A percentile compares a stretch with the other conserved stretches of the same genome.
Evolutionary conservation across 2,113 vertebrate species (phyloP).

Genomic region (Chaetodon trifascialis): DNA sequence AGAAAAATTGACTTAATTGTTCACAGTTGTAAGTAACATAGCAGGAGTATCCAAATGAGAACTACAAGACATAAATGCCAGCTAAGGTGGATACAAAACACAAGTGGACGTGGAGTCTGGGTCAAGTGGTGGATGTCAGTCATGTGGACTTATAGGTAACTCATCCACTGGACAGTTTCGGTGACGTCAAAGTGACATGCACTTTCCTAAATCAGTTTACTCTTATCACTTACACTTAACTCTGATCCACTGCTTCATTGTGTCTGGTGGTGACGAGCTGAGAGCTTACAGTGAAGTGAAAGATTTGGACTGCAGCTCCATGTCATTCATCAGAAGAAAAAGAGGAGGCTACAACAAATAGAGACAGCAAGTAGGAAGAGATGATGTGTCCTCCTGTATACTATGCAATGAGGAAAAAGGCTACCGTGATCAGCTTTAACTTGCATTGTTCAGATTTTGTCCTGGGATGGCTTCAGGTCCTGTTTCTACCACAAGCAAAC

Average conservation of each 20-base stretch:
- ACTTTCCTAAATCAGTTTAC: conserved; percentile 1
- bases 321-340: not conserved
- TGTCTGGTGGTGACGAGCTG: not conserved
- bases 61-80: not conserved
- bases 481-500: no score
- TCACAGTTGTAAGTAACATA: not conserved
- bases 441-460: no score
- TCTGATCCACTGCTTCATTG: not conserved
- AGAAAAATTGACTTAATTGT: no score
- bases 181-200: not conserved
- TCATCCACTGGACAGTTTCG: not conserved
- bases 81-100: not conserved
- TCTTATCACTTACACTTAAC: not conserved
- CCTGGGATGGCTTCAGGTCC: no score
- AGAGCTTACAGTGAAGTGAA: not conserved
- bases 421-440: no score
- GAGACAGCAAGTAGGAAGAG: not conserved
- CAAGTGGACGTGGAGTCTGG: not conserved
- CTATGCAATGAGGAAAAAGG: not conserved
- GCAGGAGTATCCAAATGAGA: not conserved
- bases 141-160: not conserved
- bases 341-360: not conserved
- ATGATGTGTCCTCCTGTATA: not conserved
- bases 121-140: not conserved
- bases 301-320: not conserved